Evolutionary conservation across 2,888 invertebrate species (phyloP).

Genomic region (Cryptus viduatorius): DNA sequence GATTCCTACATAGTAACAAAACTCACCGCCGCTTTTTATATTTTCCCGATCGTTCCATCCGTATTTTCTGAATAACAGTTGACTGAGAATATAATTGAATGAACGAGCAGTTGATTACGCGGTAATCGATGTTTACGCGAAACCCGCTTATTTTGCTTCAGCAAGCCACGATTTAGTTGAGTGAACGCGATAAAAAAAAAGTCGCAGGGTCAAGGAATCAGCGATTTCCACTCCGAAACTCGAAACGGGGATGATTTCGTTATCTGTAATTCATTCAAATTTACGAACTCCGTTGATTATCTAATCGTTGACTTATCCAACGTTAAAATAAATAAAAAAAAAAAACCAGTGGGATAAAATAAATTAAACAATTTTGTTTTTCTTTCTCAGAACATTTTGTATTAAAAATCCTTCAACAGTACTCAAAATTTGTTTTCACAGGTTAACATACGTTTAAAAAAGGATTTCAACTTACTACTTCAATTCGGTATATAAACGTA

Average conservation of each 20-base stretch:
- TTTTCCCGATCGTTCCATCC: no score
- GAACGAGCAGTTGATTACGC: not conserved
- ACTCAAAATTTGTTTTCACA: constrained; percentile 79
- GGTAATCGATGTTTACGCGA: not conserved
- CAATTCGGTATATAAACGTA: constrained; percentile 79
- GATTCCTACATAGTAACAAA: no score
- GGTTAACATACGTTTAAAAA: constrained; percentile 76
- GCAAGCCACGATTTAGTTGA: no score
- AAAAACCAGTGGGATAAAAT: not conserved
- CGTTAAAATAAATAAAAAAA: no score
- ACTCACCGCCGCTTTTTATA: no score
- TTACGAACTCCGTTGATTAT: not conserved
- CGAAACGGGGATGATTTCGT: not conserved
- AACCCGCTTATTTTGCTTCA: no score
- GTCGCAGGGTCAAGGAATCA: not conserved
- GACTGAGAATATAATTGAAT: no score
- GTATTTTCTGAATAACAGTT: no score
- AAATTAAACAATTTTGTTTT: constrained; percentile 26
- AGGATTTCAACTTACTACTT: constrained; percentile 77
- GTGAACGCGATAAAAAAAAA: no score
- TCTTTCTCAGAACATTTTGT: constrained; percentile 76
- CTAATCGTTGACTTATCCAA: no score
- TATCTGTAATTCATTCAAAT: not conserved
- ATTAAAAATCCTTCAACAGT: constrained; percentile 82
- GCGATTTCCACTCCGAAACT: not conserved